Conservation (phyloP, 2,888 invertebrate species). For the Galerucella pusilla region DNA sequence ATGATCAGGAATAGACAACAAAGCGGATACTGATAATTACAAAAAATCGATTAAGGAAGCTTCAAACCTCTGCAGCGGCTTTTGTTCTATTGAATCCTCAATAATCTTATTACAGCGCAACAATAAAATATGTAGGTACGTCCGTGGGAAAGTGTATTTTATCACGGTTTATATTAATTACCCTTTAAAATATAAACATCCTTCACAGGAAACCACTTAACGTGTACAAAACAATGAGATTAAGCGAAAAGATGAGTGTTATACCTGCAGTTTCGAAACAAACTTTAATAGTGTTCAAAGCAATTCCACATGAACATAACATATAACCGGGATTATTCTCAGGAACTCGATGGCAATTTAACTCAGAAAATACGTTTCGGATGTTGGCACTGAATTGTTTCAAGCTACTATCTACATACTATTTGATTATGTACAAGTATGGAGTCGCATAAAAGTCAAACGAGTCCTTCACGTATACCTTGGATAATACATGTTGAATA, state of each 20-base stretch:
- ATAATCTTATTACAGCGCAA: too few species aligned
- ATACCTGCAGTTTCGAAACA: slow-evolving; percentile 25
- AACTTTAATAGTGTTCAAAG: slow-evolving; percentile 29
- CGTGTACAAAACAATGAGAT: not conserved
- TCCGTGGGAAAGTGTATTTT: not conserved
- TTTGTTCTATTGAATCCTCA: too few species aligned
- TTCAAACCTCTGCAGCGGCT: too few species aligned
- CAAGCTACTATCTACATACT: slow-evolving; percentile 10
- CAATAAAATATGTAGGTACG: too few species aligned
- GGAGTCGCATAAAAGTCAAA: not conserved
- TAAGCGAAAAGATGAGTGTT: slow-evolving; percentile 10
- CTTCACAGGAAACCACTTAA: not conserved
- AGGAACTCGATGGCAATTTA: slow-evolving; percentile 23
- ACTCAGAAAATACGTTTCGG: slow-evolving; percentile 43
- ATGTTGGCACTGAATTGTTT: slow-evolving; percentile 44
- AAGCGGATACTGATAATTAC: too few species aligned
- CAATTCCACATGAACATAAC: slow-evolving; percentile 28
- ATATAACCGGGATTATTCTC: slow-evolving; percentile 21
- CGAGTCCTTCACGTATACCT: not conserved
- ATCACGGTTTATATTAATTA: not conserved
- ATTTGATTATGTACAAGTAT: slow-evolving; percentile 4
- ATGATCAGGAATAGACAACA: too few species aligned
- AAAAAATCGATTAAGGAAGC: too few species aligned
- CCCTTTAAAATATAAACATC: not conserved
- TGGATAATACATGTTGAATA: not conserved